Percentiles rank a stretch among this genome's conserved stretches.
Conservation (phyloP, 2,888 invertebrate genomes). For the Drosophila neonasuta region DNA sequence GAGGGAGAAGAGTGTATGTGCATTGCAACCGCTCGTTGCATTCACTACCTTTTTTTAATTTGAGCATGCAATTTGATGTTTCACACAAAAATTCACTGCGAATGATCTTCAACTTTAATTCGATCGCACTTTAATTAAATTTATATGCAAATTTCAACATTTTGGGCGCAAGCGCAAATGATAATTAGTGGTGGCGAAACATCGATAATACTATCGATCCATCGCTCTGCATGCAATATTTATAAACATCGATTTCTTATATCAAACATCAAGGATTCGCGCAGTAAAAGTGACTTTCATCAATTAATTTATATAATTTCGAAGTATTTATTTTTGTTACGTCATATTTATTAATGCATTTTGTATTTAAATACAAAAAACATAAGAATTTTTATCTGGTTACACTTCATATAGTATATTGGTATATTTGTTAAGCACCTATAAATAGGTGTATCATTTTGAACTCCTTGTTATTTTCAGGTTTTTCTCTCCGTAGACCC, state of each 20-base stretch:
- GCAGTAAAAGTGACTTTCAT: background rate
- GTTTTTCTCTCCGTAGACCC: background rate
- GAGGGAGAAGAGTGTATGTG: conserved; percentile 33
- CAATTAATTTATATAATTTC: background rate
- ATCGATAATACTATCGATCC: conserved; percentile 1
- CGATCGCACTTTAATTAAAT: conserved; percentile 47
- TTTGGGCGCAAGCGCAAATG: conserved; percentile 69
- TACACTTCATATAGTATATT: background rate
- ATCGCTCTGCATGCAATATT: background rate
- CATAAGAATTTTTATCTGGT: too few species aligned
- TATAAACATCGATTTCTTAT: background rate
- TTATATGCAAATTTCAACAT: conserved; percentile 55
- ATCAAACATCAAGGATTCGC: too few species aligned
- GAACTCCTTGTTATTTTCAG: background rate
- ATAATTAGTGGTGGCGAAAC: conserved; percentile 18
- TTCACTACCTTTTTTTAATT: conserved; percentile 30
- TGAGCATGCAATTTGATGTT: background rate
- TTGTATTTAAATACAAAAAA: background rate
- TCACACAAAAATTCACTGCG: conserved; percentile 14
- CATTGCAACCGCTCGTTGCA: conserved; percentile 29
- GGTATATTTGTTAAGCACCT: background rate
- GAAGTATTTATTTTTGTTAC: background rate
- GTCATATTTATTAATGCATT: background rate
- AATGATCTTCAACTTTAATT: conserved; percentile 14
- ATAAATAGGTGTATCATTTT: background rate